Evolutionary conservation across 2,113 vertebrate genomes (phyloP).

Genomic region (Cyprinodon variegatus): DNA sequence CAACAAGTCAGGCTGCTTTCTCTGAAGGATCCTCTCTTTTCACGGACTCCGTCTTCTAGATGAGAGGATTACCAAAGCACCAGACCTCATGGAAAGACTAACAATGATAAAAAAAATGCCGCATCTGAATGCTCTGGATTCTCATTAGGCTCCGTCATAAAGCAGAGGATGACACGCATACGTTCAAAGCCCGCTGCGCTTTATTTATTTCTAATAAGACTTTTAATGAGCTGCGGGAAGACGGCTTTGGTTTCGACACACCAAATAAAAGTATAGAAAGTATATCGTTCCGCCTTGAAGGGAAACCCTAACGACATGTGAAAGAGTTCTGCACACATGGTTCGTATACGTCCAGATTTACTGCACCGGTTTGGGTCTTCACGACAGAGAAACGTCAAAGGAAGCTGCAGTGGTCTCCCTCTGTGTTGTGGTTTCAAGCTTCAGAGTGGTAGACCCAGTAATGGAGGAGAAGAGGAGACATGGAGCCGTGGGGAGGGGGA

Average conservation of each 20-base stretch:
- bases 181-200: constrained; percentile 48
- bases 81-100: constrained; percentile 68
- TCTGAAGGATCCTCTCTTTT: background rate
- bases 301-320: constrained; percentile 42
- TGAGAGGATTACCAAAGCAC: constrained; percentile 56
- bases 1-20: constrained; percentile 37
- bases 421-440: constrained; percentile 35
- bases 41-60: constrained; percentile 26
- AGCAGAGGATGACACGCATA: constrained; percentile 57
- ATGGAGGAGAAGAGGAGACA: constrained; percentile 3
- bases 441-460: constrained; percentile 9
- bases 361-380: constrained; percentile 51
- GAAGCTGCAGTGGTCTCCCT: constrained; percentile 28
- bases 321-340: constrained; percentile 33
- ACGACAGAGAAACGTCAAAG: constrained; percentile 31
- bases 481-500: constrained; percentile 26
- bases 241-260: constrained; percentile 39
- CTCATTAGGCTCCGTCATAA: constrained; percentile 50
- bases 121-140: constrained; percentile 43
- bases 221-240: constrained; percentile 62
- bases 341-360: constrained; percentile 35
- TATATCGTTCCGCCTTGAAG: constrained; percentile 32
- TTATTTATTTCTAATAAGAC: constrained; percentile 59
- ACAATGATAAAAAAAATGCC: constrained; percentile 51
- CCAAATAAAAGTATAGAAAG: constrained; percentile 56